phyloP scores from a whole-genome alignment of 2,888 invertebrate species.

The Phortica okadai region DNA sequence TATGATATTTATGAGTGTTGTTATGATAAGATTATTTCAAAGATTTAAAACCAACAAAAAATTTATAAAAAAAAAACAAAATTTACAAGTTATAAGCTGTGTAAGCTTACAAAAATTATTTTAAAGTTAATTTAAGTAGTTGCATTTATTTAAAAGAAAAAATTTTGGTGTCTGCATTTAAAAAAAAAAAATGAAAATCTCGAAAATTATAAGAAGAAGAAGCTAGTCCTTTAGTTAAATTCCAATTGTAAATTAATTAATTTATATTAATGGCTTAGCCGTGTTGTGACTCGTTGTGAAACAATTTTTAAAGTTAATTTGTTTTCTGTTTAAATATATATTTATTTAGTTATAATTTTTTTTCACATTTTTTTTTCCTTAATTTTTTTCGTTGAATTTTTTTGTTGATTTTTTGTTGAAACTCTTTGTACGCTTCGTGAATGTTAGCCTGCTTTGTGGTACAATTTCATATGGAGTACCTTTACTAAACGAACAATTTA shows the following conservation, averaged over 20 bases:
- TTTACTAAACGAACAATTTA: conserved; percentile 46
- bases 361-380: not conserved
- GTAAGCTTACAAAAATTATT: conserved; percentile 28
- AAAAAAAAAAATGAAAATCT: not conserved
- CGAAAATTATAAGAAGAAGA: too few relatives aligned
- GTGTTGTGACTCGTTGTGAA: conserved; percentile 46
- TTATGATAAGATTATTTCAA: conserved; percentile 4
- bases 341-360: too few relatives aligned
- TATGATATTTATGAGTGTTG: conserved; percentile 36
- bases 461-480: conserved; percentile 65
- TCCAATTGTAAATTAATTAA: conserved; percentile 27
- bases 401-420: conserved; percentile 28
- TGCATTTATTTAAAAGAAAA: not conserved
- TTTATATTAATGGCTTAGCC: conserved; percentile 58
- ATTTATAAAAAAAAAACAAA: conserved; percentile 32
- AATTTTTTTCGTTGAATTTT: conserved; percentile 1
- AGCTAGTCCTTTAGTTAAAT: conserved; percentile 1
- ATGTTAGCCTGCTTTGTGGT: conserved; percentile 70
- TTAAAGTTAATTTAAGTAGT: not conserved
- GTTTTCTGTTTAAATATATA: not conserved
- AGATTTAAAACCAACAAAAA: conserved; percentile 21
- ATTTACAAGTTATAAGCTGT: conserved; percentile 39
- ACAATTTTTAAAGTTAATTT: conserved; percentile 32
- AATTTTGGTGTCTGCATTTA: not conserved
- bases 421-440: conserved; percentile 50